Base-by-base conservation (phyloP, 2,888 invertebrate genomes). In the Dendrolimus houi region DNA sequence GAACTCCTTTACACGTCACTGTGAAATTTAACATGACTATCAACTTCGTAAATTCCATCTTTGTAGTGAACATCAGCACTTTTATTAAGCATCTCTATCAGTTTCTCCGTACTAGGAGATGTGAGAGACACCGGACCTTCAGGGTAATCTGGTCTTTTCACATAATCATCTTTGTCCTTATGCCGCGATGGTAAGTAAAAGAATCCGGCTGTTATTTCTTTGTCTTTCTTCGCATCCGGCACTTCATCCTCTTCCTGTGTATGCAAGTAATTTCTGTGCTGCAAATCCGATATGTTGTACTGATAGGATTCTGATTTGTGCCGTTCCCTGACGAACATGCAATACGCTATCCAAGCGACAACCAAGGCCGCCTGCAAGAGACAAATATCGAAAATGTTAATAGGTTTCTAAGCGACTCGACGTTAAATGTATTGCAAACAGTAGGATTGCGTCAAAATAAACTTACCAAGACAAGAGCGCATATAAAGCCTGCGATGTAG, bases 401-500 rank as follows among this genome's bases (percentile, higher is more conserved):
- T 55, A 52, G 52, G 40, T 14, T 29, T 7, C 41, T 41, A 9
- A 47, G 42, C 2, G 3, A 29, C 3, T 6, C 6, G 29, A 29
- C 29, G 29, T 29, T 47, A 47, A 41, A 41, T 41, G 13, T 41
- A 54, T 52, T 62, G 57, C 54, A 55, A 56, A 47, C 47, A 47
- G 29, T 2, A 29, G 29, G 41, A 47, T 56, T 17, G 10, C 54
- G 57, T 54, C 54, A 56, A 59, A 58, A 29, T 29, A 57, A 54
- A 83, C 89, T 87, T 66, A 90, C 89, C 85, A 88, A 62, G 53
- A 87, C 64, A 9, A 90, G 68, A 52, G 88, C 85, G 67, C 70
- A 73, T 66, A 88, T 79, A 61, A 89, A 85, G 57, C 87, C 88
- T 41, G 71, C 70, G 58, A 87, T 82, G 62, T 79, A 80, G 7